Conservation (phyloP, 2,888 invertebrate species). For the Caenorhabditis doughertyi region DNA sequence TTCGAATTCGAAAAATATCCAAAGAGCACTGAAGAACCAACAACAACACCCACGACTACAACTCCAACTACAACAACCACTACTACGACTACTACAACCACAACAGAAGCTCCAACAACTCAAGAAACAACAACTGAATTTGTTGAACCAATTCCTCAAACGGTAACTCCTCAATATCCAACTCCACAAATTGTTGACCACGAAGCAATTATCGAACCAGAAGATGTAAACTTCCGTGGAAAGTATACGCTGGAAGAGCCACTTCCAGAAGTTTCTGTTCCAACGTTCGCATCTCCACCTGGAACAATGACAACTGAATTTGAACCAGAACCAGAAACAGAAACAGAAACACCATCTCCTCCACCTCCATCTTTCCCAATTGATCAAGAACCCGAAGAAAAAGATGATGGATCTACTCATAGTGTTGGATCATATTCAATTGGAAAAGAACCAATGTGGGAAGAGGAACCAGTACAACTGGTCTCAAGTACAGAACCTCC, state of each 20-base stretch:
- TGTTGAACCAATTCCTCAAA: conserved; percentile 35
- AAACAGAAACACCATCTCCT: conserved; percentile 5
- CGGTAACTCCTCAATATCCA: conserved; percentile 40
- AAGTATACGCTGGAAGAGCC: conserved; percentile 55
- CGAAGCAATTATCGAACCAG: conserved; percentile 43
- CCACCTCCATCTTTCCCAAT: conserved; percentile 48
- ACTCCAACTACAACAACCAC: conserved; percentile 24
- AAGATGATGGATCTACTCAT: conserved; percentile 38
- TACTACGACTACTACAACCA: conserved; percentile 18
- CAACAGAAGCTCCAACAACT: conserved; percentile 25
- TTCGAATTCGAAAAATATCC: conserved; percentile 57
- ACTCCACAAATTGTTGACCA: conserved; percentile 33
- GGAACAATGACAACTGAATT: not conserved
- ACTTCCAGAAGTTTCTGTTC: conserved; percentile 47
- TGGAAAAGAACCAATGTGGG: conserved; percentile 54
- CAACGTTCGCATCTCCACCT: conserved; percentile 46
- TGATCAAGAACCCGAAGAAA: conserved; percentile 29
- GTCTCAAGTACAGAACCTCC: conserved; percentile 17
- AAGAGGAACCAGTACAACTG: conserved; percentile 49
- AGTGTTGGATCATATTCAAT: conserved; percentile 63
- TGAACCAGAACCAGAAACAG: conserved; percentile 1
- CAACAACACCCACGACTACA: conserved; percentile 24
- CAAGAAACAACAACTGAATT: conserved; percentile 26
- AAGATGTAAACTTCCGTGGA: conserved; percentile 42
- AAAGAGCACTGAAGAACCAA: conserved; percentile 38